Conservation (phyloP, 1,140 invertebrate species). For the Reticulitermes speratus region DNA sequence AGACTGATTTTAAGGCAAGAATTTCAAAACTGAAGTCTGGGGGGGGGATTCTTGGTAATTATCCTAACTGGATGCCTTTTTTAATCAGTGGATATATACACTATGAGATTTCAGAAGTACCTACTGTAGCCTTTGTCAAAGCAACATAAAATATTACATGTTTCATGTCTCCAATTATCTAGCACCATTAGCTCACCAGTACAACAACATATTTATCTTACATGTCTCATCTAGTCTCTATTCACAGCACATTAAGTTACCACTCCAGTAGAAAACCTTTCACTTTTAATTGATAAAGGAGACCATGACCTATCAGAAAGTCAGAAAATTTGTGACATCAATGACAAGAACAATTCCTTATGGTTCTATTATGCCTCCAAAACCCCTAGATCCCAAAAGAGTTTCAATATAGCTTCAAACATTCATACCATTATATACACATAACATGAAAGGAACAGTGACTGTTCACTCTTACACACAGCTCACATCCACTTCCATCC, state of each 20-base stretch:
- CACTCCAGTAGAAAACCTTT: no score
- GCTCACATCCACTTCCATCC: neutral
- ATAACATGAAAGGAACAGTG: neutral
- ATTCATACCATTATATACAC: neutral
- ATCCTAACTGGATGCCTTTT: neutral
- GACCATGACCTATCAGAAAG: neutral
- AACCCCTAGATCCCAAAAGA: neutral
- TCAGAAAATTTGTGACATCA: neutral
- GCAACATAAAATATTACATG: neutral
- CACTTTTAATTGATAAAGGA: neutral
- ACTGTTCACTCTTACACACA: neutral
- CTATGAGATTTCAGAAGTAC: neutral
- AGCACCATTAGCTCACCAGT: no score
- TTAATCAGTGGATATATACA: neutral
- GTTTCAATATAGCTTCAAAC: neutral
- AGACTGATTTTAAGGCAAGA: neutral
- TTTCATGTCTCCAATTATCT: no score
- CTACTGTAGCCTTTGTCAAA: neutral
- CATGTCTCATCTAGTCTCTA: neutral
- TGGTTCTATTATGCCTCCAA: neutral
- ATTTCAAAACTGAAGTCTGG: neutral
- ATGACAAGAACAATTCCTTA: neutral
- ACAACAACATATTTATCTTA: no score
- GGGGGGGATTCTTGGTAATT: neutral
- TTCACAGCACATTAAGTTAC: neutral